Evolutionary conservation across 2,797 vertebrate species (phyloP).

Genomic region (Molothrus ater): DNA sequence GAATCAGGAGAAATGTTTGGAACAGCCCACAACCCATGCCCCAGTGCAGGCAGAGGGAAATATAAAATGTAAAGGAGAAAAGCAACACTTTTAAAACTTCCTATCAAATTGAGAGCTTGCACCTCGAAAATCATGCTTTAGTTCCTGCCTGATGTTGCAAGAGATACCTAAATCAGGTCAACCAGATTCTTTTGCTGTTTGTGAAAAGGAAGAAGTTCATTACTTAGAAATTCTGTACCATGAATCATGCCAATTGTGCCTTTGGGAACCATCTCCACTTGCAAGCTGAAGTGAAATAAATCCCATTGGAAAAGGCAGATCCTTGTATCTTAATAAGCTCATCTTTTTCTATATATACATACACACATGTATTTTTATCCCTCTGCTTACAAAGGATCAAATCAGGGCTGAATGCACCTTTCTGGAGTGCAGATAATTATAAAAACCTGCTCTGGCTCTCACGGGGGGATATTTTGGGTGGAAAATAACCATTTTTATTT

Average conservation of each 20-base stretch:
- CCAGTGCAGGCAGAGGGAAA: not conserved
- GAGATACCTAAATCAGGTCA: conserved; percentile 36
- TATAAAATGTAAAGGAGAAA: not conserved
- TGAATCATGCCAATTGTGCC: conserved; percentile 9
- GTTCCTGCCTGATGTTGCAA: not conserved
- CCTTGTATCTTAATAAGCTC: conserved; percentile 19
- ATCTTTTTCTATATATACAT: not conserved
- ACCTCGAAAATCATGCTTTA: not conserved
- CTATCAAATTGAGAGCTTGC: not conserved
- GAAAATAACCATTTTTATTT: not conserved
- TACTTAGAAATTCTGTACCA: conserved; percentile 24
- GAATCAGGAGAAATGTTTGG: not conserved
- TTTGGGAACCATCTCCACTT: conserved; percentile 48
- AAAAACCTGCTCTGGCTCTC: not conserved
- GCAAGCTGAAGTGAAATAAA: conserved; percentile 3
- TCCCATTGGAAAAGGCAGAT: not conserved
- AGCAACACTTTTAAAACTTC: not conserved
- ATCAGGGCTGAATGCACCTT: not conserved
- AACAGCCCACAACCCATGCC: too few species aligned
- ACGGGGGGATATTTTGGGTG: not conserved
- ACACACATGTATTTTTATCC: not conserved
- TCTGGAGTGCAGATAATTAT: not conserved
- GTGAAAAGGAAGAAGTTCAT: not conserved
- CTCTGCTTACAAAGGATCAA: not conserved
- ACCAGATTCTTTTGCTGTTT: not conserved